These are phyloP conservation scores for Lucilia cuprina DNA, from an alignment of 1,140 invertebrate species.

Conservation along the genomic window DNA sequence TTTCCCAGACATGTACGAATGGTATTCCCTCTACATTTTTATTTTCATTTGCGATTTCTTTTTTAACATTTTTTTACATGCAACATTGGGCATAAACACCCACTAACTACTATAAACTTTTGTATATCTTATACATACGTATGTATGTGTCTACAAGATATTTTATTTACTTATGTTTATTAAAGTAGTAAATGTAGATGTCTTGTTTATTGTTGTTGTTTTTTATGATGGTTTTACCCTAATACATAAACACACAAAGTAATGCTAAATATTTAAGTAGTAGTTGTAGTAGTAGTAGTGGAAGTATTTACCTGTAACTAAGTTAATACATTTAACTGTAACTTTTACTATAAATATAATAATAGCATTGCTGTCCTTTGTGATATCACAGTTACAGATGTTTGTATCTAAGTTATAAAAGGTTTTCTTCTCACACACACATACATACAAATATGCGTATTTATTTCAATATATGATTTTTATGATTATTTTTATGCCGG, in stretches of 20 bases:
- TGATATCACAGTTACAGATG: not conserved
- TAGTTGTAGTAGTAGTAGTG: no score
- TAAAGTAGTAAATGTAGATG: not conserved
- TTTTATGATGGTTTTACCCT: no score
- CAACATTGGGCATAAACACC: not conserved
- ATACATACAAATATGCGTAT: no score
- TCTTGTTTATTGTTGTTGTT: not conserved
- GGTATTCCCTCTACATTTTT: not conserved
- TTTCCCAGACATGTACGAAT: not conserved
- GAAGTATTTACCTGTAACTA: no score
- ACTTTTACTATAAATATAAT: no score
- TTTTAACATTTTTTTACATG: constrained; percentile 16
- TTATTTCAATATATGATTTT: not conserved
- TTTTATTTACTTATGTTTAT: no score
- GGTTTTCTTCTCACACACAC: no score
- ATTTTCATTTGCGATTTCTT: not conserved
- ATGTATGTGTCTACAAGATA: not conserved
- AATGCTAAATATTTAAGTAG: no score
- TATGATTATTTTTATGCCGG: not conserved
- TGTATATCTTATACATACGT: not conserved
- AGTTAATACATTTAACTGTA: no score
- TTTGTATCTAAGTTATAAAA: not conserved
- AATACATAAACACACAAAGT: no score
- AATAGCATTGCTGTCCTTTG: not conserved
- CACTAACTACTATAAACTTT: not conserved